These are phyloP conservation scores for Parotia lawesii DNA, from an alignment of 2,113 vertebrate species.

Conservation along the genomic window DNA sequence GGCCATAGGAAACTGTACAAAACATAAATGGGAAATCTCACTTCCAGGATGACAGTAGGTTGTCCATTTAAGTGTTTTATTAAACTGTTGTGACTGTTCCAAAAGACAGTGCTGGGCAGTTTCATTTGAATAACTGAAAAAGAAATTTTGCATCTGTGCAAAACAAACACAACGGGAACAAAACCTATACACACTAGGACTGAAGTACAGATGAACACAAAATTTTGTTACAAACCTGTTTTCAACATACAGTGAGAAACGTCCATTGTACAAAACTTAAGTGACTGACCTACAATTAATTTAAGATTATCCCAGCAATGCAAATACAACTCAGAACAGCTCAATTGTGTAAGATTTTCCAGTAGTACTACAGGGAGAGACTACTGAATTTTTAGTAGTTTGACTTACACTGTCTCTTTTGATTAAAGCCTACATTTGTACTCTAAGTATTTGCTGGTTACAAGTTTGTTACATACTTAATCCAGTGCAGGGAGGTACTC, in stretches of 20 bases:
- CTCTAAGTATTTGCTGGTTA: background rate
- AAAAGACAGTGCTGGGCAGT: constrained; percentile 61
- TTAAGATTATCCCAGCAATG: constrained; percentile 68
- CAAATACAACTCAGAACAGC: constrained; percentile 64
- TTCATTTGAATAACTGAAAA: constrained; percentile 43
- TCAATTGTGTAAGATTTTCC: constrained; percentile 5
- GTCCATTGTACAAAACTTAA: constrained; percentile 66
- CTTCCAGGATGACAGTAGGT: constrained; percentile 59
- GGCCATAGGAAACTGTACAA: constrained; percentile 67
- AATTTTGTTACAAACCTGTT: constrained; percentile 69
- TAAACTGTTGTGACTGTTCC: constrained; percentile 58
- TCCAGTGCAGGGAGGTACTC: constrained; percentile 9
- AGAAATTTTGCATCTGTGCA: constrained; percentile 46
- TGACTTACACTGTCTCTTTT: background rate
- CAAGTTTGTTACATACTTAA: background rate
- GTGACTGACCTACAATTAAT: constrained; percentile 44
- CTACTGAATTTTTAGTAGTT: constrained; percentile 1
- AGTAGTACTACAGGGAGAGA: background rate
- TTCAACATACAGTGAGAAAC: constrained; percentile 60
- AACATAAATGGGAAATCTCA: constrained; percentile 63
- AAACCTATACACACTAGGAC: constrained; percentile 44
- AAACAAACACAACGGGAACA: constrained; percentile 40
- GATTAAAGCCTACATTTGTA: constrained; percentile 3
- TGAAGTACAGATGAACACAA: constrained; percentile 53
- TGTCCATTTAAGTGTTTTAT: constrained; percentile 45